Conservation (phyloP, 2,888 invertebrate species). For the Heliconius cydno region DNA sequence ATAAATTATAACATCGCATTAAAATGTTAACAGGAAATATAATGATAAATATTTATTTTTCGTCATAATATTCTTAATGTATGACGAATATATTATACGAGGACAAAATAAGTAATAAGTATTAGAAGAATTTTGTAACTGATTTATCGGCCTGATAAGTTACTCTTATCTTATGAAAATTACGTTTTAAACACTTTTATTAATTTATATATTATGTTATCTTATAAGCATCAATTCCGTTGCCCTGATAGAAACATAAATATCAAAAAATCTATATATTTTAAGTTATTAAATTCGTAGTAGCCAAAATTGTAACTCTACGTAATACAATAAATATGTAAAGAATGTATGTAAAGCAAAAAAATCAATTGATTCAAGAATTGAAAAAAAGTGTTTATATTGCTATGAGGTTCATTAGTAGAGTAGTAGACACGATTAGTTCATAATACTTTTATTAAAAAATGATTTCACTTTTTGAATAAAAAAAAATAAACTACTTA, state of each 20-base stretch:
- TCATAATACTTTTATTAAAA: background rate
- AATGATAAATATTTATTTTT: background rate
- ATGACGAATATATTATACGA: conserved; percentile 4
- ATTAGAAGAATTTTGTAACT: conserved; percentile 11
- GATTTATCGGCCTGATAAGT: conserved; percentile 3
- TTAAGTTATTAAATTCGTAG: too few species aligned
- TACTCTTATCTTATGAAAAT: conserved; percentile 13
- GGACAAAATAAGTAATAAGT: background rate
- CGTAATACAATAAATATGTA: background rate
- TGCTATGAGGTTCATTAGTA: too few species aligned
- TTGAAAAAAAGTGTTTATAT: background rate
- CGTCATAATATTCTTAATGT: background rate
- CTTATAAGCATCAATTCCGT: background rate
- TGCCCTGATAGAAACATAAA: background rate
- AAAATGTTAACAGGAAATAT: background rate
- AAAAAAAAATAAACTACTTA: background rate
- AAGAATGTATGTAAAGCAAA: too few species aligned
- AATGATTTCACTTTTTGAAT: background rate
- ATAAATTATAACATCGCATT: background rate
- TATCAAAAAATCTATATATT: background rate
- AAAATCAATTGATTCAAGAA: background rate
- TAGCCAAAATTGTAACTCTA: background rate
- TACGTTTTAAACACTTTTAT: conserved; percentile 3
- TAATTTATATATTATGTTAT: background rate
- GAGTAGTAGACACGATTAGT: background rate